Conservation (phyloP, 2,888 invertebrate species). For the Dasypogon diadema region DNA sequence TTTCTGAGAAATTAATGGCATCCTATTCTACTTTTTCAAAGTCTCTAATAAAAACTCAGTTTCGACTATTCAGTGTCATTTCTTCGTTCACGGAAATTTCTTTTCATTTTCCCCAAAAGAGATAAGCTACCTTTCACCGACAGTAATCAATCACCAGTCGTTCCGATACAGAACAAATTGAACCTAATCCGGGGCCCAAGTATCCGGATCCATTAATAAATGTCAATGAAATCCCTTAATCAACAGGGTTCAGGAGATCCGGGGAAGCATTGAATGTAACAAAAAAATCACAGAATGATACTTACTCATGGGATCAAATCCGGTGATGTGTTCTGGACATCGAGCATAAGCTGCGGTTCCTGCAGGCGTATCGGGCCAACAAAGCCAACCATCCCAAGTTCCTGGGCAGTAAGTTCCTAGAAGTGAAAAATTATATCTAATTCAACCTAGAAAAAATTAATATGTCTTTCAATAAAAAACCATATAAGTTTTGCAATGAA, state of each 20-base stretch:
- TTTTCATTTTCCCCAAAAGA: background rate
- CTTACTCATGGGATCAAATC: slow-evolving; percentile 81
- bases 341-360: slow-evolving; percentile 75
- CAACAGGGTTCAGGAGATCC: background rate
- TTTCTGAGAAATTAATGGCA: no score
- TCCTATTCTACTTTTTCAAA: no score
- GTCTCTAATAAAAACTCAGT: background rate
- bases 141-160: slow-evolving; percentile 11
- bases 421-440: no score
- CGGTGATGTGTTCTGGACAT: slow-evolving; percentile 82
- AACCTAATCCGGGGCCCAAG: background rate
- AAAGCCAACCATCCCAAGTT: slow-evolving; percentile 86
- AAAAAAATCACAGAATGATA: slow-evolving; percentile 58
- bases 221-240: slow-evolving; percentile 40
- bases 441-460: no score
- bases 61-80: background rate
- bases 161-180: slow-evolving; percentile 29
- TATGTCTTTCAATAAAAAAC: no score
- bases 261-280: background rate
- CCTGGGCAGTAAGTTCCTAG: slow-evolving; percentile 77
- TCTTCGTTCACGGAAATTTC: background rate
- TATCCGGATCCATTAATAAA: slow-evolving; percentile 34
- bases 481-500: no score
- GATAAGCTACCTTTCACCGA: slow-evolving; percentile 17
- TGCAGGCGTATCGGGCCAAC: slow-evolving; percentile 80